A percentile compares a stretch with the other conserved stretches of the same genome.
Evolutionary conservation across 2,888 invertebrate species (phyloP).

Genomic region (Ectemnius cavifrons): DNA sequence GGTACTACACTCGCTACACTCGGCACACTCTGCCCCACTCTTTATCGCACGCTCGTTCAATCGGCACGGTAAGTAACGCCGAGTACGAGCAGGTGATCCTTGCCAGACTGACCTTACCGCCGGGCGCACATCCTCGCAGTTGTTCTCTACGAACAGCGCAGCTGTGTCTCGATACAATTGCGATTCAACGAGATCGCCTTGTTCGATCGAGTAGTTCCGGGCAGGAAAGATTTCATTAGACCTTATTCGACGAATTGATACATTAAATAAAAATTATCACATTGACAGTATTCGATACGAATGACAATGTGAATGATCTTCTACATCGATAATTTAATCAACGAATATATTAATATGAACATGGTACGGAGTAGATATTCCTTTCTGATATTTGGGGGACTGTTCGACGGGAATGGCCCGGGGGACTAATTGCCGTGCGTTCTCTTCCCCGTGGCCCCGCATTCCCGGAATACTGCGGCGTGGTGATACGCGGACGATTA

Average conservation of each 20-base stretch:
- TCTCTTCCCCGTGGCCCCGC: constrained; percentile 48
- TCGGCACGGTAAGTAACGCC: constrained; percentile 34
- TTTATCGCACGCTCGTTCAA: constrained; percentile 50
- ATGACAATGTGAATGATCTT: too few species aligned
- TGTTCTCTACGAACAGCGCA: constrained; percentile 6
- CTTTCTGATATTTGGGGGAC: too few species aligned
- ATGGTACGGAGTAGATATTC: too few species aligned
- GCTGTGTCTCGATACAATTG: constrained; percentile 13
- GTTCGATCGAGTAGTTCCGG: too few species aligned
- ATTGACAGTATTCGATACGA: too few species aligned
- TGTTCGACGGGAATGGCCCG: constrained; percentile 18
- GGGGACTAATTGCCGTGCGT: constrained; percentile 60
- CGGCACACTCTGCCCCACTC: neutral
- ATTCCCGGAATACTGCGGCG: constrained; percentile 55
- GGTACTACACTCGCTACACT: neutral
- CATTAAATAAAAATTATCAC: too few species aligned
- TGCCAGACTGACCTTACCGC: constrained; percentile 26
- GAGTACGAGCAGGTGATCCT: constrained; percentile 42
- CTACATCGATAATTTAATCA: too few species aligned
- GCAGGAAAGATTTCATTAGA: too few species aligned
- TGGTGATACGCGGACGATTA: constrained; percentile 60
- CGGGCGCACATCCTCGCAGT: constrained; percentile 35
- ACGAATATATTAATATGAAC: too few species aligned
- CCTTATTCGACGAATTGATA: too few species aligned
- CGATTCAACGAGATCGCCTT: neutral